A percentile compares a stretch with the other conserved stretches of the same genome.
phyloP scores from a whole-genome alignment of 2,797 vertebrate genomes.

The Lagocephalus sceleratus region DNA sequence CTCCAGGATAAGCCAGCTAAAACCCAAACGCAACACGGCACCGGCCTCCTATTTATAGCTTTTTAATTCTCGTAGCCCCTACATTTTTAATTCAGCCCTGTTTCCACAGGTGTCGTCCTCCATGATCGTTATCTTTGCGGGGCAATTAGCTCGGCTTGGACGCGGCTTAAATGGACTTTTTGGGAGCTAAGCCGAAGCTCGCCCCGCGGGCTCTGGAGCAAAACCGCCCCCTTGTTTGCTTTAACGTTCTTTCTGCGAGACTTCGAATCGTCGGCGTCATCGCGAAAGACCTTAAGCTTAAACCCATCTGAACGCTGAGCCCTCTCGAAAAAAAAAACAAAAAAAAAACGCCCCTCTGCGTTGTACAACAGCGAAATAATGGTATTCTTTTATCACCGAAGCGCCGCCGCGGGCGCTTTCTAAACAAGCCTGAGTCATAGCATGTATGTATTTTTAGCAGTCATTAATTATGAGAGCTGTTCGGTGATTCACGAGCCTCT shows the following conservation, averaged over 20 bases:
- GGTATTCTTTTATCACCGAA: neutral
- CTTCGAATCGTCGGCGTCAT: conserved; percentile 26
- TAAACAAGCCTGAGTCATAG: conserved; percentile 27
- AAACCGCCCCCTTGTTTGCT: neutral
- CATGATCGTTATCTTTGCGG: conserved; percentile 22
- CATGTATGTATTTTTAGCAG: conserved; percentile 46
- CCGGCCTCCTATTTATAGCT: conserved; percentile 1
- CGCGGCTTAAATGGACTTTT: conserved; percentile 30
- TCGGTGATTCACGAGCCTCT: conserved; percentile 48
- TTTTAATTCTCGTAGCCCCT: conserved; percentile 29
- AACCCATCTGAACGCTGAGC: too few species aligned
- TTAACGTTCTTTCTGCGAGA: conserved; percentile 2
- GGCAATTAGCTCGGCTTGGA: conserved; percentile 44
- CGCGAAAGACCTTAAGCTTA: neutral
- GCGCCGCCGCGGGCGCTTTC: conserved; percentile 4
- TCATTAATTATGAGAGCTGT: conserved; percentile 39
- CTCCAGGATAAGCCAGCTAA: conserved; percentile 26
- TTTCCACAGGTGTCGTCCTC: conserved; percentile 22
- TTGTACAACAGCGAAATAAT: neutral
- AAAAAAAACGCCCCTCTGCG: too few species aligned
- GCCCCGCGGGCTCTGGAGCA: neutral
- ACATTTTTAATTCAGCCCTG: conserved; percentile 24
- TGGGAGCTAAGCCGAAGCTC: conserved; percentile 32
- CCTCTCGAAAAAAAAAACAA: too few species aligned
- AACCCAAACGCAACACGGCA: conserved; percentile 15